Conservation (phyloP, 2,113 vertebrate species). For the Oxyura jamaicensis region DNA sequence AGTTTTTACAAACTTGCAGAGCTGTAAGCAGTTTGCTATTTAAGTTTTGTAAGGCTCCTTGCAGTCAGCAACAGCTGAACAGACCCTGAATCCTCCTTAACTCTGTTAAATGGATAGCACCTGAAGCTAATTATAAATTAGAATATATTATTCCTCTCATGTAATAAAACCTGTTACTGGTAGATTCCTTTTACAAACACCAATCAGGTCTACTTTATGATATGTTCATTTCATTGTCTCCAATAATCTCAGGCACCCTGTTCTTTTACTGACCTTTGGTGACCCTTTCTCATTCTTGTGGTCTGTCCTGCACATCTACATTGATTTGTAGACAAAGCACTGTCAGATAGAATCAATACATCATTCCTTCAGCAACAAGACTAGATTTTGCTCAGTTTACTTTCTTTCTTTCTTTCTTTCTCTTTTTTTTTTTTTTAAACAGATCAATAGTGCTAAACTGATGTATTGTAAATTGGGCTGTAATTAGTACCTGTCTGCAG, state of each 20-base stretch:
- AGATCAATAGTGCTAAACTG: constrained; percentile 85
- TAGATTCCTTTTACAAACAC: constrained; percentile 68
- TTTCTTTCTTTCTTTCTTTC: constrained; percentile 82
- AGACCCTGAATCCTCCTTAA: background rate
- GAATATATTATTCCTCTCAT: background rate
- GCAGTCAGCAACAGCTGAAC: background rate
- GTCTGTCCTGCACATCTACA: constrained; percentile 78
- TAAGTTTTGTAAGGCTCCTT: background rate
- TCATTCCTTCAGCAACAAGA: constrained; percentile 91
- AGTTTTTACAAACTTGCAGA: background rate
- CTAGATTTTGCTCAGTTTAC: constrained; percentile 80
- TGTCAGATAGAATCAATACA: constrained; percentile 92
- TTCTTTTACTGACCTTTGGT: constrained; percentile 80
- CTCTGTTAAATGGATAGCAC: background rate
- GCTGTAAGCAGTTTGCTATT: background rate
- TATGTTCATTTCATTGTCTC: constrained; percentile 82
- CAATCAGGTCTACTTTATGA: constrained; percentile 70
- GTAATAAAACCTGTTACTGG: constrained; percentile 29
- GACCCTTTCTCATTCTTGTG: constrained; percentile 83
- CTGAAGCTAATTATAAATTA: constrained; percentile 1
- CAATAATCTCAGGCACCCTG: constrained; percentile 69
- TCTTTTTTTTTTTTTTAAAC: constrained; percentile 81
- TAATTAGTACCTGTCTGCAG: constrained; percentile 84
- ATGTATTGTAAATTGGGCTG: constrained; percentile 85
- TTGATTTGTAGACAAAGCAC: constrained; percentile 88